Percentiles rank a stretch among this genome's conserved stretches.
Conservation (phyloP, 2,797 vertebrate genomes). For the Nyctalus aviator region DNA sequence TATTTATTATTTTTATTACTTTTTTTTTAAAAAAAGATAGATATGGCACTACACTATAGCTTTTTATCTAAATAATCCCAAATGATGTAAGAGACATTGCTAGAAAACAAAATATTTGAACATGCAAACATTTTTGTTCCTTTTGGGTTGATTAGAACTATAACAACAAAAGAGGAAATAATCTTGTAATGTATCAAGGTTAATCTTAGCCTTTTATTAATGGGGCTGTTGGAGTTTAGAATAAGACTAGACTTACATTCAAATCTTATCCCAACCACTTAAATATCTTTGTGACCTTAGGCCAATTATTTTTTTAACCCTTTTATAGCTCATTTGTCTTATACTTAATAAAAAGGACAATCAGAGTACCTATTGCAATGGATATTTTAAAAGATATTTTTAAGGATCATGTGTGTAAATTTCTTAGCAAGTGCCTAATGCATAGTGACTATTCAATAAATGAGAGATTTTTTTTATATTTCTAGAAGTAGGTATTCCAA, state of each 20-base stretch:
- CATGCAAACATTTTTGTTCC: slow-evolving; percentile 1
- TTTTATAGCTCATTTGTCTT: slow-evolving; percentile 14
- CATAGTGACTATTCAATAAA: slow-evolving; percentile 18
- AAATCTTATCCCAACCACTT: slow-evolving; percentile 2
- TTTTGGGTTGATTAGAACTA: background rate
- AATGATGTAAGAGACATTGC: background rate
- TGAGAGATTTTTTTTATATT: background rate
- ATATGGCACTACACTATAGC: background rate
- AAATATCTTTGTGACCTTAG: background rate
- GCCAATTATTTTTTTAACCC: slow-evolving; percentile 16
- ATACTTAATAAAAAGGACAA: background rate
- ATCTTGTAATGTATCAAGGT: background rate
- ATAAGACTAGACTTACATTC: slow-evolving; percentile 34
- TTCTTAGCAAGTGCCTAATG: slow-evolving; percentile 38
- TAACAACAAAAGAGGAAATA: background rate
- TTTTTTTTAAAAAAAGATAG: slow-evolving; percentile 34
- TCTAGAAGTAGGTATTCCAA: slow-evolving; percentile 55
- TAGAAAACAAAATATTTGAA: slow-evolving; percentile 53
- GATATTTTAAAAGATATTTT: slow-evolving; percentile 49
- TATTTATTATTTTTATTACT: slow-evolving; percentile 38
- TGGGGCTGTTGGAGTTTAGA: slow-evolving; percentile 3
- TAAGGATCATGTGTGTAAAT: background rate
- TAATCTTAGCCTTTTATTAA: slow-evolving; percentile 51
- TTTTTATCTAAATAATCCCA: background rate
- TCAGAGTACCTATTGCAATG: background rate